Evolutionary conservation across 2,113 vertebrate genomes (phyloP), one percentile per base, ranked within the genome.

Genomic region (Artemisiospiza belli): DNA sequence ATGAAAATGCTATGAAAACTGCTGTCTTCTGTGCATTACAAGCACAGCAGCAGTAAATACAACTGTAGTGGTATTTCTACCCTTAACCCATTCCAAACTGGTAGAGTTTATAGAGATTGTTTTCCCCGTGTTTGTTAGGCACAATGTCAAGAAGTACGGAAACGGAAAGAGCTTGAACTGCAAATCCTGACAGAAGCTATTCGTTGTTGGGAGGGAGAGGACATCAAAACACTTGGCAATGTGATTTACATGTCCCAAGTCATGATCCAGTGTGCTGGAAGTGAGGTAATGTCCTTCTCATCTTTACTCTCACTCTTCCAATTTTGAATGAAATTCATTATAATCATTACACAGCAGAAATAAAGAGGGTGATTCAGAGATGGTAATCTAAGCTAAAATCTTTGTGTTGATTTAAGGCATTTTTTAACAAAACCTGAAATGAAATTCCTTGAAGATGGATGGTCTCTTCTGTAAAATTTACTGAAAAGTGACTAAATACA

Each of bases 181-280:
- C 99, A 99, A 94, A 99, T 99, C 81, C 98, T 99, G 92, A 99
- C 98, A 0, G 99, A 99, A 97, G 97, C 98, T 37, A 99, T 99
- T 96, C 98, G 99, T 11, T 98, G 98, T 93, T 99, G 99, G 99
- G 99, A 99, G 95, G 99, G 99, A 7, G 99, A 99, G 7, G 99
- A 99, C 95, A 99, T 99, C 75, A 99, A 98, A 97, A 99, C 99
- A 2, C 97, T 99, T 78, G 99, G 99, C 91, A 98, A 92, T 11
- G 99, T 99, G n/a, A 97, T 99, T 73, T 99, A 99, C 96, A 99
- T 99, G 99, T 99, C 99, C 46, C 99, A 99, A 95, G 99, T 99
- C 92, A 96, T 99, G 96, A 98, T 99, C 66, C 98, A 99, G 94
- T 98, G 98, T 54, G 98, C 98, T 46, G 98, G 98, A 72, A 99